Conservation (phyloP, 2,113 vertebrate species). For the Hyla sarda region DNA sequence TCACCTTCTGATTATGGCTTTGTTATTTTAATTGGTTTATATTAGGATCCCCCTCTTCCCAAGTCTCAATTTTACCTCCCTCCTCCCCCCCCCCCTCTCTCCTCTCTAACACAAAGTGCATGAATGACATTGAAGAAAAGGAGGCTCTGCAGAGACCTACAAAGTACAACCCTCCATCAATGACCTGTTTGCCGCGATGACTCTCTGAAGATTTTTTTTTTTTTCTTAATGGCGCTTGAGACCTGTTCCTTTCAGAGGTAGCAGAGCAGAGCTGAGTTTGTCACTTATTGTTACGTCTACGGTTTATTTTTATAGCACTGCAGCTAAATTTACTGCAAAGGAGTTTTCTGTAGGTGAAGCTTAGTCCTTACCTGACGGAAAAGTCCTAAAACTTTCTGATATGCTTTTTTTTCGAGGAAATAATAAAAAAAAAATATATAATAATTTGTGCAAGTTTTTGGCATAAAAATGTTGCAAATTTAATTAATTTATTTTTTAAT, state of each 20-base stretch:
- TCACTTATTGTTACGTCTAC: background rate
- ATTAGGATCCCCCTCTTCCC: constrained; percentile 53
- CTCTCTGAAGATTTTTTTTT: background rate
- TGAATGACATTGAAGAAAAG: constrained; percentile 54
- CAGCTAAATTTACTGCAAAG: background rate
- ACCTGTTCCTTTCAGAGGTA: background rate
- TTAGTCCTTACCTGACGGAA: no score
- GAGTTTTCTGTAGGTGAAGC: background rate
- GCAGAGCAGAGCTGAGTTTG: background rate
- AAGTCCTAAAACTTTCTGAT: no score
- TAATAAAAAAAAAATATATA: no score
- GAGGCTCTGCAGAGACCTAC: constrained; percentile 26
- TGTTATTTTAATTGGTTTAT: constrained; percentile 61
- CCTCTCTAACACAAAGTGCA: constrained; percentile 22
- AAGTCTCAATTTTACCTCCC: constrained; percentile 27
- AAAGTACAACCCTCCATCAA: background rate
- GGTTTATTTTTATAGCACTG: constrained; percentile 7
- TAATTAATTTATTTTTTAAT: no score
- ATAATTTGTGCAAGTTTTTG: no score
- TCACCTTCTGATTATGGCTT: constrained; percentile 59
- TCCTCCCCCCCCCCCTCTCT: background rate
- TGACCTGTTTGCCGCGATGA: constrained; percentile 27
- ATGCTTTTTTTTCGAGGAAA: no score
- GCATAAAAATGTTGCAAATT: no score
- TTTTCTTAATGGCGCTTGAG: background rate